Base-by-base conservation (phyloP, 2,113 vertebrate species). In the Garra rufa region DNA sequence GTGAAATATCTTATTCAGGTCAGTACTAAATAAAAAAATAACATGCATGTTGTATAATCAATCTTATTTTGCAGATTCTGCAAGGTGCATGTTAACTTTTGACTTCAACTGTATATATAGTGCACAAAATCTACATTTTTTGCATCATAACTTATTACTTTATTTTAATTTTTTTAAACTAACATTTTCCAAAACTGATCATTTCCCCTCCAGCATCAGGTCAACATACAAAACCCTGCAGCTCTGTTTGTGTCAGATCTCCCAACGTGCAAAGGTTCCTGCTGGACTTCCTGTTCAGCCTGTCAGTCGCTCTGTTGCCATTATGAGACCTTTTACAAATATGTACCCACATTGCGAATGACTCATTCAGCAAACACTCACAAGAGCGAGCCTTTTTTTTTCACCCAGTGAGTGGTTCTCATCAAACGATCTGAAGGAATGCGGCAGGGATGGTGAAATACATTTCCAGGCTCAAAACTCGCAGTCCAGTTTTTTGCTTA, bases 301-400 rank as follows among this genome's bases (percentile, higher is more conserved):
- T 84, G 88, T 85, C 85, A 89, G 50, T 30, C 30, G 57, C 77
- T 17, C 30, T 86, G 87, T 87, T 89, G 84, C 89, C 85, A 90
- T 87, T 90, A 87, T 61, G 57, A 84, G 67, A 44, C 34, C 79
- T 86, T 87, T 41, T 44, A 87, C 88, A 91, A 91, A 93, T 91
- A 92, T 89, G 87, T 87, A 87, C 88, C 80, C 81, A 85, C 67
- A 83, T 50, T 15, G 57, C 69, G 0, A 87, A 77, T 92, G 90
- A 92, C 63, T 93, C 92, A 93, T 71, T 90, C 52, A 84, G 74
- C 86, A 91, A 93, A 91, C 90, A 89, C 44, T 73, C 10, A 10
- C 76, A 63, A 84, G 81, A 30, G 34, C 48, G 61, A 34, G 13
- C 63, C 9, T 46, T 73, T 41, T 55, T 41, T 55, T 26, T 43